A percentile compares a stretch with the other conserved stretches of the same genome.
phyloP scores from a whole-genome alignment of 2,888 invertebrate genomes.

The Anodontia alba region DNA sequence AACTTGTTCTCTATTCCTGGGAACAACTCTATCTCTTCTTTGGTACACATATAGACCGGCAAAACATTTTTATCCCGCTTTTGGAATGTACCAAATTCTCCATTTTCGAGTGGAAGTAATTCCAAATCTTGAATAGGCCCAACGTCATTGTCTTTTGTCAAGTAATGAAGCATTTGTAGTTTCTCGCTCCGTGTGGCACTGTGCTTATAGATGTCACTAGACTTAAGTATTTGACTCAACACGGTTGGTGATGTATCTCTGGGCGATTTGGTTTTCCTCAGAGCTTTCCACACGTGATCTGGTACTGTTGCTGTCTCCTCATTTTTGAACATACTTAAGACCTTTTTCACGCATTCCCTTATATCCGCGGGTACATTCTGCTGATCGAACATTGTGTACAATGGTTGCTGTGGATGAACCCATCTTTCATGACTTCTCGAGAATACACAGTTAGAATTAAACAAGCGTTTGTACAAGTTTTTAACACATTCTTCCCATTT shows the following conservation, averaged over 20 bases:
- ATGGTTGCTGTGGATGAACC: not conserved
- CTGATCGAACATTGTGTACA: not conserved
- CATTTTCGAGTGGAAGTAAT: slow-evolving; percentile 24
- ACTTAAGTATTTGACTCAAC: not conserved
- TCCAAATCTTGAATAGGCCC: not conserved
- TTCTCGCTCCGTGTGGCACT: not conserved
- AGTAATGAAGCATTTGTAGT: slow-evolving; percentile 5
- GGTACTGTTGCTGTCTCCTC: not conserved
- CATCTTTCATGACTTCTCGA: not conserved
- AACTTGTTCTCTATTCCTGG: not conserved
- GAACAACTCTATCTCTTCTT: not conserved
- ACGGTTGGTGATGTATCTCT: not conserved
- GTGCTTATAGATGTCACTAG: not conserved
- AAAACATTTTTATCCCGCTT: not conserved
- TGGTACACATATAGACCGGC: not conserved
- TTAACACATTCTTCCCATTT: slow-evolving; percentile 67
- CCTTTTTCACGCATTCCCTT: not conserved
- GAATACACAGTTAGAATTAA: not conserved
- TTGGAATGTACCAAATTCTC: not conserved
- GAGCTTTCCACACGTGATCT: not conserved
- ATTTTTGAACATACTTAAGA: not conserved
- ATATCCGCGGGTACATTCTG: not conserved
- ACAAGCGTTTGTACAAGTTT: not conserved
- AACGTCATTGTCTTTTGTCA: not conserved
- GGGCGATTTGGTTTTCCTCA: not conserved